Conservation (phyloP, 2,797 vertebrate genomes). For the Amniataba percoides region DNA sequence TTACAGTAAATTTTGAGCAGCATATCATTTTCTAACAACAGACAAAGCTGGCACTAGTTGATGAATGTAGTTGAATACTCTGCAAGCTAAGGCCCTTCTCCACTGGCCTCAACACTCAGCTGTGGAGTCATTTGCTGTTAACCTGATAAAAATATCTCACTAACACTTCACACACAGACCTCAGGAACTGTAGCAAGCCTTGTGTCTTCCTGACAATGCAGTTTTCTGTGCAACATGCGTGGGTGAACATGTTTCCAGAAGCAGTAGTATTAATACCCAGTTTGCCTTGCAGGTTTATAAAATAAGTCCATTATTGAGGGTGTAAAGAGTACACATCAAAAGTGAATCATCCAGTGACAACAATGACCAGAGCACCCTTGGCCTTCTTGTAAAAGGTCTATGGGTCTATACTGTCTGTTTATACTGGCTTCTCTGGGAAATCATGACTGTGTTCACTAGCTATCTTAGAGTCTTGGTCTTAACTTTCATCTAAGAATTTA, state of each 20-base stretch:
- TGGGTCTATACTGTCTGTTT: too few species aligned
- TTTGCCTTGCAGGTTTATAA: slow-evolving; percentile 8
- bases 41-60: background rate
- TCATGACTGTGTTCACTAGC: too few species aligned
- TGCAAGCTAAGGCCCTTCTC: background rate
- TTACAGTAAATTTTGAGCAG: background rate
- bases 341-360: too few species aligned
- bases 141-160: background rate
- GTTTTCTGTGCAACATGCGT: background rate
- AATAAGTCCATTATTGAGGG: slow-evolving; percentile 15
- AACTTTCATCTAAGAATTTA: too few species aligned
- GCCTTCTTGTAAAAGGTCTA: too few species aligned
- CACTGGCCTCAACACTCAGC: background rate
- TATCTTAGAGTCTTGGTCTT: too few species aligned
- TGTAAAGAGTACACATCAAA: slow-evolving; percentile 17
- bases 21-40: background rate
- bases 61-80: background rate
- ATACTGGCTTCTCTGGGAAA: too few species aligned
- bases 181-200: slow-evolving; percentile 34
- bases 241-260: background rate
- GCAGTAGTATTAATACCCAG: slow-evolving; percentile 38
- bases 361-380: too few species aligned
- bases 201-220: slow-evolving; percentile 27
- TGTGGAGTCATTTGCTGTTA: background rate
- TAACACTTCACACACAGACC: background rate